Percentiles rank a stretch among this genome's conserved stretches.
These are phyloP conservation scores for Aurelia aurita DNA, from an alignment of 30 jellyfish, hydroid and myxozoan species.

Conservation along the genomic window DNA sequence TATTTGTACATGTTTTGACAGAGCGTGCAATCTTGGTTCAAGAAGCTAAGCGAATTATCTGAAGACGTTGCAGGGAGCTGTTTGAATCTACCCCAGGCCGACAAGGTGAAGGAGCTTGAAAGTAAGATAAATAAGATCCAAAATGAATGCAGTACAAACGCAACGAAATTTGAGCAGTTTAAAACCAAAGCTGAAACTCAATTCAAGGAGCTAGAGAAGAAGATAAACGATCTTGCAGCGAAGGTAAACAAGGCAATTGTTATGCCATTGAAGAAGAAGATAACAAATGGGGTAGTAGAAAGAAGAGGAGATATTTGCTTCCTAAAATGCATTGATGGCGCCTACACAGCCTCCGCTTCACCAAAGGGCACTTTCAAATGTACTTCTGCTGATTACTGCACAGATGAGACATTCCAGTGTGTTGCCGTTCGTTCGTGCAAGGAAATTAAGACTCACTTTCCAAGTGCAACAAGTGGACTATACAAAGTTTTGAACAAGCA, in stretches of 20 bases:
- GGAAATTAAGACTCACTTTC: constrained; percentile 17
- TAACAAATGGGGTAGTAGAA: constrained; percentile 44
- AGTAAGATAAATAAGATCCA: background rate
- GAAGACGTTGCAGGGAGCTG: constrained; percentile 31
- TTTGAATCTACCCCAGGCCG: constrained; percentile 58
- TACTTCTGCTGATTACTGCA: constrained; percentile 17
- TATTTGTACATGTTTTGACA: background rate
- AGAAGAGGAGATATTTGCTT: constrained; percentile 36
- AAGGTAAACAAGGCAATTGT: background rate
- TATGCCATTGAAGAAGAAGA: constrained; percentile 1
- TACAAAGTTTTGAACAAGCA: constrained; percentile 16
- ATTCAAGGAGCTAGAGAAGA: constrained; percentile 8
- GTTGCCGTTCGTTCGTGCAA: constrained; percentile 44
- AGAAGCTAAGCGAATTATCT: constrained; percentile 36
- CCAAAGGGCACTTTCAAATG: constrained; percentile 31
- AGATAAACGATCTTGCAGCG: background rate
- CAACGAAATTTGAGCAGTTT: background rate
- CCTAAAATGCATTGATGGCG: constrained; percentile 53
- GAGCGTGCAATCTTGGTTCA: constrained; percentile 62
- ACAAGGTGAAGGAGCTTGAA: constrained; percentile 43
- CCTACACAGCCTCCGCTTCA: constrained; percentile 55
- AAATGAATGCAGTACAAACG: constrained; percentile 1
- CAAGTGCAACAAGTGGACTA: constrained; percentile 47
- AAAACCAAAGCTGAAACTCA: constrained; percentile 4
- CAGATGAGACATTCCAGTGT: constrained; percentile 4